Evolutionary conservation across 2,797 vertebrate species (phyloP), one percentile per base, ranked within the genome.

Genomic region (Smutsia gigantea): DNA sequence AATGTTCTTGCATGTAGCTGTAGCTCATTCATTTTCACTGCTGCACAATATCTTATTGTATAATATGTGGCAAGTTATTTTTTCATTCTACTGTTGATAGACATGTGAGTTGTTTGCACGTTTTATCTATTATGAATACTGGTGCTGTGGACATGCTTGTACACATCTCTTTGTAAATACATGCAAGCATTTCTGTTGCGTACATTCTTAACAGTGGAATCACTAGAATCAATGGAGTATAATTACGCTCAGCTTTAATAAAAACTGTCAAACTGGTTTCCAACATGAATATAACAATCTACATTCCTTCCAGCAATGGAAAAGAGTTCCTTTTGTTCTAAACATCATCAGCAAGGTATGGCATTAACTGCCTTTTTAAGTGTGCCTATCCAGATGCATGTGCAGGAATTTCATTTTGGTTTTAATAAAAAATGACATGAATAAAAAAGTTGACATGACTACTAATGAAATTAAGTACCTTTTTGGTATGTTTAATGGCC

Each of bases 241-340:
- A 71, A 95, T 78, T 57, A 84, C 72, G 49, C 15, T 79, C 37
- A 90, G n/a, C 57, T 42, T 93, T 78, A 34, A 39, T 68, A 92
- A 66, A 87, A 81, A 95, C 34, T 83, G 39, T 66, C 23, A 92
- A 66, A 66, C 21, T 12, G 21, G 27, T 57, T 64, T 81, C 82
- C 37, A 51, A 87, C 75, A n/a, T 87, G n/a, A 5, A 12, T 71
- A 11, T 81, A 82, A 87, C 13, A 77, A 63, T 37, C 61, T 59
- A 31, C 29, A 66, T 68, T 95, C 19, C 61, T 57, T 69, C 55
- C 31, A 46, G 77, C 29, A 69, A 46, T 77, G 37, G 78, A 57
- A 85, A 88, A 46, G 34, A 88, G 34, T 53, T 88, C 46, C 29
- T 59, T 63, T 83, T 23, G n/a, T 17, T 69, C 8, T 77, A 14